Evolutionary conservation across 2,113 vertebrate species (phyloP), one percentile per base, ranked within the genome.

Genomic region (Catharus fuscescens): DNA sequence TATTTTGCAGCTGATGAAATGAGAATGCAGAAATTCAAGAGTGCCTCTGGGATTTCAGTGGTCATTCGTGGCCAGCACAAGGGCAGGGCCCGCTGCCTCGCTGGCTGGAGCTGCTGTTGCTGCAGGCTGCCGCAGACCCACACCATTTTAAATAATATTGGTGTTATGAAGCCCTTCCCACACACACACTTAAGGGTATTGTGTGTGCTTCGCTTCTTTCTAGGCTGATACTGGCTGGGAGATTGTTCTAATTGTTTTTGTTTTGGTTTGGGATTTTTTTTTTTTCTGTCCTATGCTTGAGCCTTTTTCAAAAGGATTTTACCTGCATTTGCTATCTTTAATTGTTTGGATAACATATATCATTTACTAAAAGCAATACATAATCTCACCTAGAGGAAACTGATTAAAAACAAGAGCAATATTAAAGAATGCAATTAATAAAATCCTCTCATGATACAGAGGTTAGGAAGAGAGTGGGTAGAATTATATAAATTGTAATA

Each of bases 1-100:
- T 97, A 98, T 98, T 98, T 98, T 97, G 98, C 98, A 97, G 98
- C 97, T 98, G 98, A 98, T 98, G 98, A 99, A 99, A 99, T 98
- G 98, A 98, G 97, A 98, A 98, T 98, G 98, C 98, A 98, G 99
- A 99, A 99, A 99, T 98, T 98, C 98, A 98, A 99, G 99, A 98
- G 98, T 97, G 98, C 99, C 99, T 98, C 98, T 96, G 99, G 99
- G 99, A 99, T 98, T 98, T 98, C 98, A 97, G 93, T 99, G 99
- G 99, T 99, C 99, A 99, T 99, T 98, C 99, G 98, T 98, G 99
- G 98, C 98, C 98, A 97, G 98, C 97, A 48, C 97, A 98, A 98
- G 99, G 98, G 98, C 98, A 98, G 97, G 97, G 97, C 97, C 95
- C 96, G 97, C 98, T 98, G 97, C 97, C 97, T 98, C 85, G 97